Evolutionary conservation across 2,797 vertebrate genomes (phyloP).

Genomic region (Gymnodraco acuticeps): DNA sequence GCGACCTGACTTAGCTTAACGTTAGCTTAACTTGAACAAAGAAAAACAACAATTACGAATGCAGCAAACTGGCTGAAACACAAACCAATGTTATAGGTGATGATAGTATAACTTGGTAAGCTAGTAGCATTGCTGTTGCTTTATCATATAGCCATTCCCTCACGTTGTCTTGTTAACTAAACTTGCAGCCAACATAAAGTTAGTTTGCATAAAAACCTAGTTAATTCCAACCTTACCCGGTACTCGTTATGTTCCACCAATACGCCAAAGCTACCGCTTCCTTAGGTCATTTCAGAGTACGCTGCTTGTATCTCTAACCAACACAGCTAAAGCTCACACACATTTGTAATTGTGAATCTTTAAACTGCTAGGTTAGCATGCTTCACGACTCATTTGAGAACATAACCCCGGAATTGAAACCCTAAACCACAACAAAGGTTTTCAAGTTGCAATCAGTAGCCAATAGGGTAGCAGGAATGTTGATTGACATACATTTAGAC

Average conservation of each 20-base stretch:
- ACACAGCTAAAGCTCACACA: not conserved
- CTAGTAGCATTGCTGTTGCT: fast-evolving
- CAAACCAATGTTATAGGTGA: not conserved
- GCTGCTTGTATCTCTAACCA: not conserved
- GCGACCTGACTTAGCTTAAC: not conserved
- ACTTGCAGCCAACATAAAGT: slow-evolving; percentile 2
- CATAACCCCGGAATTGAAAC: slow-evolving; percentile 58
- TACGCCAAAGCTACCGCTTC: not conserved
- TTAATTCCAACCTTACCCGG: slow-evolving; percentile 33
- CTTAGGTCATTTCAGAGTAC: slow-evolving; percentile 41
- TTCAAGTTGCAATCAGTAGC: not conserved
- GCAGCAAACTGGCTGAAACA: not conserved
- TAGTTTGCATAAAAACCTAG: not conserved
- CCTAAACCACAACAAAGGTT: not conserved
- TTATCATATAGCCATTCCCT: fast-evolving
- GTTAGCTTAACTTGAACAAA: slow-evolving; percentile 5
- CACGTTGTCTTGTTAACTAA: not conserved
- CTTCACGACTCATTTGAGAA: slow-evolving; percentile 1
- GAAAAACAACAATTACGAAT: not conserved
- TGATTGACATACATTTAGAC: slow-evolving; percentile 8
- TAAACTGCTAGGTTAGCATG: slow-evolving; percentile 9
- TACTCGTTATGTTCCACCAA: not conserved
- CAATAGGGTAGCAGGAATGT: not conserved
- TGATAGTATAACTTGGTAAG: too few species aligned
- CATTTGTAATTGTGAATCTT: not conserved